Evolutionary conservation across 2,797 vertebrate genomes (phyloP).

Genomic region (Bradypodion pumilum): DNA sequence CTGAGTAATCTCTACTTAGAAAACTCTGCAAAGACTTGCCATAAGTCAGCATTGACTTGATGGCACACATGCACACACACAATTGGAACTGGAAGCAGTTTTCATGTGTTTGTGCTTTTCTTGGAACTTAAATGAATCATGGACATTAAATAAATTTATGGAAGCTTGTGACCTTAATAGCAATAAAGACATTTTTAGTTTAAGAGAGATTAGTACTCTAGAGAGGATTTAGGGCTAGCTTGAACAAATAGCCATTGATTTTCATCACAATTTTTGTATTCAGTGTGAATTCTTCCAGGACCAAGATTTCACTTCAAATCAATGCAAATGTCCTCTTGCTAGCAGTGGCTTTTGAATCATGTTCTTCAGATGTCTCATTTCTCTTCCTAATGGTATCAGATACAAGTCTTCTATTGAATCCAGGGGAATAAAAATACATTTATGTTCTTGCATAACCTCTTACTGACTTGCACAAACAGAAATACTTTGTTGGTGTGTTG

Average conservation of each 20-base stretch:
- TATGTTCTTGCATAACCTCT: slow-evolving; percentile 36
- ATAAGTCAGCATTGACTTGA: no score
- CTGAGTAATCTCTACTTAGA: no score
- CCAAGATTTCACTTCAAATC: slow-evolving; percentile 4
- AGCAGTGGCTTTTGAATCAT: background rate
- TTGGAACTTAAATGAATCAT: slow-evolving; percentile 1
- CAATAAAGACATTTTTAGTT: background rate
- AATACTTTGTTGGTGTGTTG: background rate
- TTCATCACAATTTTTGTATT: slow-evolving; percentile 1
- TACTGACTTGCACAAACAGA: background rate
- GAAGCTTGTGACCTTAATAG: background rate
- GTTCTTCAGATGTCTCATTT: background rate
- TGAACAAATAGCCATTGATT: background rate
- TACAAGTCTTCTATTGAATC: background rate
- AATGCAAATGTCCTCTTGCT: background rate
- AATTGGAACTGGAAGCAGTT: background rate
- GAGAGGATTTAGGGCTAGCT: background rate
- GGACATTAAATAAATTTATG: slow-evolving; percentile 12
- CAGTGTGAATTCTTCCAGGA: slow-evolving; percentile 6
- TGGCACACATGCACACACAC: no score
- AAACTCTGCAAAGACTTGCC: no score
- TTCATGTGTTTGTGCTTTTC: slow-evolving; percentile 4
- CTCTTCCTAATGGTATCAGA: slow-evolving; percentile 9
- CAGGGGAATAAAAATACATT: background rate
- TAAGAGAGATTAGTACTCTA: background rate